These are phyloP conservation scores for Sternarchorhynchus goeldii DNA, from an alignment of 2,797 vertebrate species.

Conservation along the genomic window DNA sequence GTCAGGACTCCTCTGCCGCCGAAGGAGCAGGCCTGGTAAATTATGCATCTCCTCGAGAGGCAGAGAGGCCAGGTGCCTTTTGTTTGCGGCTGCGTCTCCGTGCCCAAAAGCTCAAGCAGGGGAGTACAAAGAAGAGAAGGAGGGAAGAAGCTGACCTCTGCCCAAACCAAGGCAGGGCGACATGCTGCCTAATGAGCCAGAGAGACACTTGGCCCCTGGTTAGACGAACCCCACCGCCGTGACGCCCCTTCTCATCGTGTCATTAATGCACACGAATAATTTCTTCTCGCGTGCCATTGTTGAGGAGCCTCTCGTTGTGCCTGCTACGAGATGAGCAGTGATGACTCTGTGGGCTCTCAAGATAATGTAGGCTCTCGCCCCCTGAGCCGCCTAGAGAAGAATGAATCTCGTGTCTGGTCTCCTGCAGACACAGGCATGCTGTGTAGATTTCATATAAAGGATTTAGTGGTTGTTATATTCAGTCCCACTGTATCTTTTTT, in stretches of 20 bases:
- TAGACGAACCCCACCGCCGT: constrained; percentile 55
- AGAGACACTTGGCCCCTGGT: constrained; percentile 57
- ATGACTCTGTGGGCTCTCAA: constrained; percentile 67
- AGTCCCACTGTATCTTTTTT: constrained; percentile 29
- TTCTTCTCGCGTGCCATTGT: constrained; percentile 48
- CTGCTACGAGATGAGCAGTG: constrained; percentile 63
- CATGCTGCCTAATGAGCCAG: constrained; percentile 48
- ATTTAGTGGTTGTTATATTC: constrained; percentile 51
- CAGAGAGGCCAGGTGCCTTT: constrained; percentile 57
- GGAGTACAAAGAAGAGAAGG: constrained; percentile 27
- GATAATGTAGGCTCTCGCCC: constrained; percentile 63
- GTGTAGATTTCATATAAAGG: constrained; percentile 52
- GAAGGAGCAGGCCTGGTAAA: constrained; percentile 59
- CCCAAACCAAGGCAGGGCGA: constrained; percentile 57
- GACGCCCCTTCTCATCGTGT: constrained; percentile 59
- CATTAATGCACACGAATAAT: constrained; percentile 64
- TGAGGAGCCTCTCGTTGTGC: constrained; percentile 59
- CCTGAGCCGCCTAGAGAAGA: constrained; percentile 40
- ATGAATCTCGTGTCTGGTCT: constrained; percentile 32
- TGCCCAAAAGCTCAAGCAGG: constrained; percentile 28
- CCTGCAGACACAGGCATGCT: constrained; percentile 37
- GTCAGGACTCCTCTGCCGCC: constrained; percentile 47
- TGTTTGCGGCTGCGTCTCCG: constrained; percentile 55
- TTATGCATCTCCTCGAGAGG: constrained; percentile 61
- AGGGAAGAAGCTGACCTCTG: constrained; percentile 54